phyloP scores from a whole-genome alignment of 35 echinoderm and acorn worm species.

The Heliocidaris tuberculata region DNA sequence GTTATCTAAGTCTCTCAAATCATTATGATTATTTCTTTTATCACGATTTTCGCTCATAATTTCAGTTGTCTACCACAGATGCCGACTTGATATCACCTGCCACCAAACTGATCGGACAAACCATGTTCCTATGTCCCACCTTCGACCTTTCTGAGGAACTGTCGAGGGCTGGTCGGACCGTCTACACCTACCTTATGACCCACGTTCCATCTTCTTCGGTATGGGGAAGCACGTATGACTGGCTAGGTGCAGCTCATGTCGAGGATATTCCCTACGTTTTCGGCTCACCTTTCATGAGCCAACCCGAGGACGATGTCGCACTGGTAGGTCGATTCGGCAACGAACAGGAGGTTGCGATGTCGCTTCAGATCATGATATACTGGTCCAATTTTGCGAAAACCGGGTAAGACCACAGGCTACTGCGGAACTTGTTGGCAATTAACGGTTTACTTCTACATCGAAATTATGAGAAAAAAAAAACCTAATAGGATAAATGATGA shows the following conservation, averaged over 20 bases:
- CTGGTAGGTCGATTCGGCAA: neutral
- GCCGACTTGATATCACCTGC: neutral
- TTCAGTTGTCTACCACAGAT: neutral
- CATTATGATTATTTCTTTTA: too few species aligned
- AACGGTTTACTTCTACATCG: neutral
- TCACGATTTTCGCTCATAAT: too few species aligned
- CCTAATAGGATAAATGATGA: neutral
- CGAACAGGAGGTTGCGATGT: slow-evolving; percentile 17
- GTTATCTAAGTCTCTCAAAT: too few species aligned
- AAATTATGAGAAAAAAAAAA: neutral
- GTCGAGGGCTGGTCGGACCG: neutral
- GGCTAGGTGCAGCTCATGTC: neutral
- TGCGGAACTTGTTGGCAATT: neutral
- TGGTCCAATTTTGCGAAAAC: slow-evolving; percentile 61
- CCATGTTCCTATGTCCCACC: slow-evolving; percentile 50
- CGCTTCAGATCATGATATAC: slow-evolving; percentile 24
- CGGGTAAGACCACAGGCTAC: neutral
- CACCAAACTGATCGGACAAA: slow-evolving; percentile 13
- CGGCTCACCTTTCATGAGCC: neutral
- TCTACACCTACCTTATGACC: slow-evolving; percentile 48
- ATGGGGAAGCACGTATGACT: slow-evolving; percentile 34
- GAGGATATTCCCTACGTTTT: neutral
- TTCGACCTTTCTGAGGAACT: neutral
- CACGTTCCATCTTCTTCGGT: slow-evolving; percentile 40
- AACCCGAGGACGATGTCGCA: neutral